A percentile compares a stretch with the other conserved stretches of the same genome.
These are phyloP conservation scores for Dryococelus australis DNA, from an alignment of 2,888 invertebrate species.

Conservation along the genomic window DNA sequence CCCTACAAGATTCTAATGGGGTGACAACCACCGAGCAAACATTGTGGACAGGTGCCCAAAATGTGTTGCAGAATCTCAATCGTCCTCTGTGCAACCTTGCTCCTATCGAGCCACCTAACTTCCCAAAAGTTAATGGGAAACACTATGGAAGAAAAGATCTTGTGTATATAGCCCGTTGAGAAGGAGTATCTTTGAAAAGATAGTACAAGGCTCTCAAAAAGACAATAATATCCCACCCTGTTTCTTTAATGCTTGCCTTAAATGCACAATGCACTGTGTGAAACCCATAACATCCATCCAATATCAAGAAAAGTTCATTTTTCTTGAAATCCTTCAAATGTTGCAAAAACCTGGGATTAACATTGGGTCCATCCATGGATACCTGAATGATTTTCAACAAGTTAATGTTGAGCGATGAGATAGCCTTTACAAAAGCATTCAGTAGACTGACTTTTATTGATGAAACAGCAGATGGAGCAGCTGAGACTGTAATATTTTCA, in stretches of 20 bases:
- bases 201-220: too few species aligned
- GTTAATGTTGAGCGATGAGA: not conserved
- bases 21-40: too few species aligned
- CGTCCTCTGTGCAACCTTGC: too few species aligned
- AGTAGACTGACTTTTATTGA: not conserved
- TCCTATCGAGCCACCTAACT: too few species aligned
- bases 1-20: too few species aligned
- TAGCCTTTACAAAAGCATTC: not conserved
- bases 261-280: not conserved
- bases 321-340: not conserved
- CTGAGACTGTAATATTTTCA: not conserved
- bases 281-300: not conserved
- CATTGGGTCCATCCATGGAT: too few species aligned
- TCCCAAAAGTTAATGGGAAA: too few species aligned
- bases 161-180: too few species aligned
- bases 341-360: constrained; percentile 16
- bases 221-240: not conserved
- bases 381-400: not conserved
- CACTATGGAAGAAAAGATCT: too few species aligned
- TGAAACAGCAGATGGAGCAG: not conserved
- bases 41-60: too few species aligned
- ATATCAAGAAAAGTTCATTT: not conserved
- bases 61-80: too few species aligned
- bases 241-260: not conserved
- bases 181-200: too few species aligned